These are phyloP conservation scores for Anoplolepis gracilipes DNA, from an alignment of 1,140 invertebrate genomes.

Conservation along the genomic window DNA sequence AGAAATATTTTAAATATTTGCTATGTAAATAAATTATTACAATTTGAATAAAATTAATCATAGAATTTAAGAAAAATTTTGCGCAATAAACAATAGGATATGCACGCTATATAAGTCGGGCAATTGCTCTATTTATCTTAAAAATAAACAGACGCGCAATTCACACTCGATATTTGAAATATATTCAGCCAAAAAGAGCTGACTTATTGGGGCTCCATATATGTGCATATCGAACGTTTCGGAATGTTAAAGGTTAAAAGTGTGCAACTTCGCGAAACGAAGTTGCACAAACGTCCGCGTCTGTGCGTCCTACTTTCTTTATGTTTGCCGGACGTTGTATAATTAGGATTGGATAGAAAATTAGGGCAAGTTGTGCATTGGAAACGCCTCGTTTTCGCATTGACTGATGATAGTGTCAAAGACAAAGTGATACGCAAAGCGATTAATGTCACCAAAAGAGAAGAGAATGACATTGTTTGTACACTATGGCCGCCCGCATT, in stretches of 20 bases:
- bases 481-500: background rate
- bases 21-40: background rate
- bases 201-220: slow-evolving; percentile 24
- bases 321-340: slow-evolving; percentile 39
- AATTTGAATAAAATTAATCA: background rate
- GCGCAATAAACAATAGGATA: background rate
- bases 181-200: slow-evolving; percentile 17
- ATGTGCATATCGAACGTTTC: slow-evolving; percentile 34
- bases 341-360: slow-evolving; percentile 53
- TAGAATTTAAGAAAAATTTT: background rate
- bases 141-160: slow-evolving; percentile 43
- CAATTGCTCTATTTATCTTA: slow-evolving; percentile 33
- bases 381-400: slow-evolving; percentile 3
- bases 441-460: slow-evolving; percentile 14
- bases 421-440: slow-evolving; percentile 39
- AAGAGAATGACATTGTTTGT: background rate
- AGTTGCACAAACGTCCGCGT: slow-evolving; percentile 21
- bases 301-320: slow-evolving; percentile 38
- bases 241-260: slow-evolving; percentile 55
- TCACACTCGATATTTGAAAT: slow-evolving; percentile 24
- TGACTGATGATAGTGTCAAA: slow-evolving; percentile 37
- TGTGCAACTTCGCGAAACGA: slow-evolving; percentile 19
- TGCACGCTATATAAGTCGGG: background rate
- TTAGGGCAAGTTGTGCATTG: slow-evolving; percentile 35
- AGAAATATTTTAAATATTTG: background rate